phyloP scores from a whole-genome alignment of 2,797 vertebrate genomes.

The Sciurus vulgaris region DNA sequence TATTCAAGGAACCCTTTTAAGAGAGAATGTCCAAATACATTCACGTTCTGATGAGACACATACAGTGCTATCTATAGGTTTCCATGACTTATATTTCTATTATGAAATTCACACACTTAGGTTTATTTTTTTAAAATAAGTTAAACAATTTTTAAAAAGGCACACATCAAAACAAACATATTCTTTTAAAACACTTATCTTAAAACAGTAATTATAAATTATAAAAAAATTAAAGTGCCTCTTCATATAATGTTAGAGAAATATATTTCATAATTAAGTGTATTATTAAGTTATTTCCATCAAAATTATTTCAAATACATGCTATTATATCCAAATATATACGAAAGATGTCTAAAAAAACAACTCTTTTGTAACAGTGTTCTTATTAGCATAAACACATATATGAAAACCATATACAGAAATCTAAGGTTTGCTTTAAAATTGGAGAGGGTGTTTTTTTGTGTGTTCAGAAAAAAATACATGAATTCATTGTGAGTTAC shows the following conservation, averaged over 20 bases:
- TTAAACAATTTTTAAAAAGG: constrained; percentile 13
- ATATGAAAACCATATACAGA: background rate
- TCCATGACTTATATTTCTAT: background rate
- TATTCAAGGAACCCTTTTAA: constrained; percentile 13
- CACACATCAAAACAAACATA: background rate
- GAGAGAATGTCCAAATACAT: background rate
- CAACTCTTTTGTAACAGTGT: background rate
- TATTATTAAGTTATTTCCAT: constrained; percentile 48
- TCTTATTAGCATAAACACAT: background rate
- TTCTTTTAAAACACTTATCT: background rate
- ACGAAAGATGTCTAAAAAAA: background rate
- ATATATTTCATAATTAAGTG: background rate
- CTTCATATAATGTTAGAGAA: background rate
- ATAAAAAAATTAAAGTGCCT: background rate
- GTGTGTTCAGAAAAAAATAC: background rate
- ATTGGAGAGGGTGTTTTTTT: background rate
- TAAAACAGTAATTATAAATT: background rate
- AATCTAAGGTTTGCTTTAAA: constrained; percentile 35
- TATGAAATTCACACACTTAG: background rate
- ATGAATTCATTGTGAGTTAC: constrained; percentile 39
- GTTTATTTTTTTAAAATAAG: background rate
- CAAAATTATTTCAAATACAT: background rate
- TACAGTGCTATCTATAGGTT: background rate
- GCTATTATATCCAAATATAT: background rate
- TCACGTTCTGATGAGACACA: background rate